Percentiles rank a stretch among this genome's conserved stretches.
These are phyloP conservation scores for Pantelozetes paolii DNA, from an alignment of 2,888 invertebrate genomes.

Conservation along the genomic window DNA sequence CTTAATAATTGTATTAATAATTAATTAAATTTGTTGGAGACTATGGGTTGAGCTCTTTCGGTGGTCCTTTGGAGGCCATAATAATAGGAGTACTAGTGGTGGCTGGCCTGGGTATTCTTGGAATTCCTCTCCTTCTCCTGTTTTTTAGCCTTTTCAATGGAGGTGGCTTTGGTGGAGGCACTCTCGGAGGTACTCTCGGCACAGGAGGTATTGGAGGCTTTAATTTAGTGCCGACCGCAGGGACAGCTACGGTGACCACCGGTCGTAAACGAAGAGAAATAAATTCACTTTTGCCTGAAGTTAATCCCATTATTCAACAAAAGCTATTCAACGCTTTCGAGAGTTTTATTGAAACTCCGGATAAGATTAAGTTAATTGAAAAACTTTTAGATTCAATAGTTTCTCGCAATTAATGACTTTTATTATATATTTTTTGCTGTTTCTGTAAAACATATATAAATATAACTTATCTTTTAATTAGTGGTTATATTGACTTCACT, in stretches of 20 bases:
- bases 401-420: conserved; percentile 17
- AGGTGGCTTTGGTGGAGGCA: neutral
- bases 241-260: conserved; percentile 40
- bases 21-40: neutral
- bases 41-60: conserved; percentile 24
- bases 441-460: no score
- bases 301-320: conserved; percentile 31
- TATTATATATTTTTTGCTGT: neutral
- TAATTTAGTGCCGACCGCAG: conserved; percentile 40
- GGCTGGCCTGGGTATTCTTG: conserved; percentile 29
- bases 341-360: conserved; percentile 34
- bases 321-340: conserved; percentile 18
- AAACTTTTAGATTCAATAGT: conserved; percentile 19
- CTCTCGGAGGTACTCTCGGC: neutral
- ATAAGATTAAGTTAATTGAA: conserved; percentile 35
- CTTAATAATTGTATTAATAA: neutral
- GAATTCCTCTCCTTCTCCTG: conserved; percentile 36
- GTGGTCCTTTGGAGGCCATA: conserved; percentile 36
- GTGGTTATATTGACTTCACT: no score
- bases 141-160: conserved; percentile 11
- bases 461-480: no score
- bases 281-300: neutral
- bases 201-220: conserved; percentile 24
- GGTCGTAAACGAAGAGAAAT: conserved; percentile 33
- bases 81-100: conserved; percentile 35